A percentile compares a stretch with the other conserved stretches of the same genome.
phyloP scores from a whole-genome alignment of 1,140 invertebrate genomes.

The Papilio helenus region DNA sequence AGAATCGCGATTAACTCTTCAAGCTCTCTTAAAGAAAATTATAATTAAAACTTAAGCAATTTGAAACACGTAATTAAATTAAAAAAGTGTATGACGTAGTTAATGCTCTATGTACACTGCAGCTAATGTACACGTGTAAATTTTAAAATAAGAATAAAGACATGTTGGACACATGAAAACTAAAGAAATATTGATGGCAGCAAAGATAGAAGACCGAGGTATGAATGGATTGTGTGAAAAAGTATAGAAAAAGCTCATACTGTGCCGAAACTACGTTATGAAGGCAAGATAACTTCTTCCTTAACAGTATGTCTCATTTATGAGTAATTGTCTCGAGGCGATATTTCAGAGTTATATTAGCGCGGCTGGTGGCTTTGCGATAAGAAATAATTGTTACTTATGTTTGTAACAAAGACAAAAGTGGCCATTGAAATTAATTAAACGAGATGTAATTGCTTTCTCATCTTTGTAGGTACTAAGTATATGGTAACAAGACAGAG shows the following conservation, averaged over 20 bases:
- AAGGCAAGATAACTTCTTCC: neutral
- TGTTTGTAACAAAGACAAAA: neutral
- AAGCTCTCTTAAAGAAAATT: neutral
- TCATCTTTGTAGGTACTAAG: too few relatives aligned
- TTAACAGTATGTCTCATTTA: neutral
- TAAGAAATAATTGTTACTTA: neutral
- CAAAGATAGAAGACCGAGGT: too few relatives aligned
- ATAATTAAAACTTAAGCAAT: conserved; percentile 5
- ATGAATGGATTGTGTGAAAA: too few relatives aligned
- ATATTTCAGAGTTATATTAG: neutral
- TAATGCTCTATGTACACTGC: too few relatives aligned
- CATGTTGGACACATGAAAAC: too few relatives aligned
- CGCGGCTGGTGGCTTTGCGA: neutral
- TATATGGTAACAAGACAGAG: neutral
- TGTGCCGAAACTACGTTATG: too few relatives aligned
- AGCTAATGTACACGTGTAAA: too few relatives aligned
- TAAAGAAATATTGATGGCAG: too few relatives aligned
- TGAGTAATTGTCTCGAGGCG: neutral
- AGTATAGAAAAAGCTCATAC: too few relatives aligned
- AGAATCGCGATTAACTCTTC: neutral
- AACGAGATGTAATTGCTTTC: neutral
- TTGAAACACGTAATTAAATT: neutral
- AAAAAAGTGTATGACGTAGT: too few relatives aligned
- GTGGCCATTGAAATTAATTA: neutral
- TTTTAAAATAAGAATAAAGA: too few relatives aligned